A percentile compares a stretch with the other conserved stretches of the same genome.
phyloP scores from a whole-genome alignment of 2,888 invertebrate species.

The Pristionchus entomophagus region DNA sequence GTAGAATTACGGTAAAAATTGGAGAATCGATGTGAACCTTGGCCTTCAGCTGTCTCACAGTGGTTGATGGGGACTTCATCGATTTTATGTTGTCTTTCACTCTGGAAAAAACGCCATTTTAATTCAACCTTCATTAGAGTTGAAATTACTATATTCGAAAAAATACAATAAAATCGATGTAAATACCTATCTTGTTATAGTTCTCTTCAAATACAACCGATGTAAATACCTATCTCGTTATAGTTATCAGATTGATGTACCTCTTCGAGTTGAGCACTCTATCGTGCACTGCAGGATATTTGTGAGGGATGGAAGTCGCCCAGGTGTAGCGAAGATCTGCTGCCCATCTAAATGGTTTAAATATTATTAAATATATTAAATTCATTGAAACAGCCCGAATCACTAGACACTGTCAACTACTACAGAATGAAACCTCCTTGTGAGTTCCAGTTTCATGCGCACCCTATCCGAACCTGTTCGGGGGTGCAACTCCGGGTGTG shows the following conservation, averaged over 20 bases:
- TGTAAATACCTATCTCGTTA: too few relatives aligned
- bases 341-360: slow-evolving; percentile 44
- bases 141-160: neutral
- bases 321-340: slow-evolving; percentile 59
- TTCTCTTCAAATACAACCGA: too few relatives aligned
- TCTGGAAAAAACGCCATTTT: neutral
- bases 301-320: slow-evolving; percentile 59
- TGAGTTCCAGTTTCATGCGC: too few relatives aligned
- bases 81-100: slow-evolving; percentile 46
- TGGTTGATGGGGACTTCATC: slow-evolving; percentile 37
- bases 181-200: neutral
- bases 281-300: slow-evolving; percentile 62
- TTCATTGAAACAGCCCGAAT: neutral
- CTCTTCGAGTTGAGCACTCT: slow-evolving; percentile 61
- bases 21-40: slow-evolving; percentile 33
- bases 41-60: slow-evolving; percentile 26
- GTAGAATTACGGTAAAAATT: neutral
- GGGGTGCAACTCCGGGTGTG: slow-evolving; percentile 31
- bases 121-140: neutral
- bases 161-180: neutral
- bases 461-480: too few relatives aligned
- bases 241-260: too few relatives aligned
- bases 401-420: too few relatives aligned
- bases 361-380: neutral
- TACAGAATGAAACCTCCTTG: too few relatives aligned